Conservation (phyloP, 2,113 vertebrate genomes). For the Aythya baeri region DNA sequence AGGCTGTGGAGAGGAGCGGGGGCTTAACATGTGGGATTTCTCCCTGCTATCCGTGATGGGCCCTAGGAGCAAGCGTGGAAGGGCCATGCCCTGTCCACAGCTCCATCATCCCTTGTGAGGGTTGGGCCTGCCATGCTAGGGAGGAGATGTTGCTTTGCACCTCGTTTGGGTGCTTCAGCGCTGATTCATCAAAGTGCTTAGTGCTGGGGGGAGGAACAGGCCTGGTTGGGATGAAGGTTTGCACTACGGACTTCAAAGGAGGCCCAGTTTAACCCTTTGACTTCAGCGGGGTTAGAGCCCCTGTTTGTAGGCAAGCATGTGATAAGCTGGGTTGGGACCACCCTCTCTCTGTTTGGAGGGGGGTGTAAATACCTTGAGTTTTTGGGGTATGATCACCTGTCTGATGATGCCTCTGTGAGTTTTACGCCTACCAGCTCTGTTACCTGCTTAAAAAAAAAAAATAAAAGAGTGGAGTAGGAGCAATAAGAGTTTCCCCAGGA, state of each 20-base stretch:
- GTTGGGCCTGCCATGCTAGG: neutral
- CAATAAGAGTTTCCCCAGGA: neutral
- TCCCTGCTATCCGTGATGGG: neutral
- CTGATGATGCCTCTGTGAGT: neutral
- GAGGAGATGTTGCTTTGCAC: slow-evolving; percentile 1
- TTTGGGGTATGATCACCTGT: neutral
- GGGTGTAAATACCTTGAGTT: neutral
- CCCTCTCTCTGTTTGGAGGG: neutral
- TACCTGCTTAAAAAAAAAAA: neutral
- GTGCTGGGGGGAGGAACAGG: neutral
- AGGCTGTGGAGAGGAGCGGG: neutral
- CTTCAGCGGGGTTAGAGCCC: neutral
- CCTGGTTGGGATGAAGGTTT: neutral
- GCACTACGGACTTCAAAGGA: neutral
- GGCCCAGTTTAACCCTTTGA: slow-evolving; percentile 5
- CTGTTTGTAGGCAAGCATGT: neutral
- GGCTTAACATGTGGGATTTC: neutral
- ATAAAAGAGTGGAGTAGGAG: neutral
- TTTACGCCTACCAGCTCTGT: neutral
- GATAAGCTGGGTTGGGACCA: neutral
- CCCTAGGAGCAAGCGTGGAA: neutral
- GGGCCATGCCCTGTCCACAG: rapidly evolving
- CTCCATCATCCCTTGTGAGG: neutral
- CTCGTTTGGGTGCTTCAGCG: neutral
- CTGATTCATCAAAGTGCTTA: neutral